Conservation (phyloP, 2,113 vertebrate species). For the Otolemur garnettii region DNA sequence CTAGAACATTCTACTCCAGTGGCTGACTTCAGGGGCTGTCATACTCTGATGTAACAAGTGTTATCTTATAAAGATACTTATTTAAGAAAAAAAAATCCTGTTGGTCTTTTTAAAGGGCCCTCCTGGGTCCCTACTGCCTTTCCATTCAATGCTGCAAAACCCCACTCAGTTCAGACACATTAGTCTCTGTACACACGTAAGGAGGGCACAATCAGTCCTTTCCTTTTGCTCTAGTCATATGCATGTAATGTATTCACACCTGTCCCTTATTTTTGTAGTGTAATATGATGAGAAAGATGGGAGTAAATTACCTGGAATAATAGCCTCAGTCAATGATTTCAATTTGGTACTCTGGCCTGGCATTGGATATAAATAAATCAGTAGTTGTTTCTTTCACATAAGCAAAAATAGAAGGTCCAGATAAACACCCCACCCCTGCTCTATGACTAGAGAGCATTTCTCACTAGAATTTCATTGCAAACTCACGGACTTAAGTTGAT, state of each 20-base stretch:
- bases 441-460: neutral
- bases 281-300: neutral
- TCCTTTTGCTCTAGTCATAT: neutral
- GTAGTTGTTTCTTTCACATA: neutral
- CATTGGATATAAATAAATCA: neutral
- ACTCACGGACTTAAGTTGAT: constrained; percentile 43
- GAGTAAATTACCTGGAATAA: constrained; percentile 5
- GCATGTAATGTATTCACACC: no score
- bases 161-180: neutral
- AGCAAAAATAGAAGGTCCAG: neutral
- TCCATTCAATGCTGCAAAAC: neutral
- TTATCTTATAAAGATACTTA: constrained; percentile 9
- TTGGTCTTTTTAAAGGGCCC: neutral
- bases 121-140: neutral
- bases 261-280: neutral
- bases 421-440: neutral
- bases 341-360: constrained; percentile 28
- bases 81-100: neutral
- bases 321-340: neutral
- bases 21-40: neutral
- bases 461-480: constrained; percentile 57
- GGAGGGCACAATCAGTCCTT: neutral
- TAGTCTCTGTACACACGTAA: neutral
- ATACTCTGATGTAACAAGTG: neutral
- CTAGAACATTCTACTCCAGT: constrained; percentile 4